Conservation (phyloP, 2,888 invertebrate genomes). For the Rotaria sp. region DNA sequence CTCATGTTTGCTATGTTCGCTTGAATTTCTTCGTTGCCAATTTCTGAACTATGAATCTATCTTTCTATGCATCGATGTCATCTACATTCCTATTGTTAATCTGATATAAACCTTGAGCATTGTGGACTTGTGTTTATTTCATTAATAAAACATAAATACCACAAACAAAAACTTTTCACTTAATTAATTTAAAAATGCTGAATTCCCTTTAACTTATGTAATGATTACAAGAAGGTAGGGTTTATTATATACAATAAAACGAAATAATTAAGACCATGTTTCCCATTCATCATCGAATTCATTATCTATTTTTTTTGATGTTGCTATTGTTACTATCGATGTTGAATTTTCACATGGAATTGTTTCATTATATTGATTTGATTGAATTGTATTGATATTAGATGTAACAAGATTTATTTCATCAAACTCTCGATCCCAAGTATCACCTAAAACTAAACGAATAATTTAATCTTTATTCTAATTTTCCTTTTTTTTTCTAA, state of each 20-base stretch:
- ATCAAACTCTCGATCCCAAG: not conserved
- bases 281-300: not conserved
- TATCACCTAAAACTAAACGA: not conserved
- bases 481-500: not conserved
- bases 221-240: too few species aligned
- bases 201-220: not conserved
- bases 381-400: not conserved
- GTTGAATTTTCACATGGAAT: not conserved
- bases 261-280: not conserved
- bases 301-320: not conserved
- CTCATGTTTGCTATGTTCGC: too few species aligned
- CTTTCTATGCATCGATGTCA: too few species aligned
- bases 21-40: too few species aligned
- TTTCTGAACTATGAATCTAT: too few species aligned
- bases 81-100: too few species aligned
- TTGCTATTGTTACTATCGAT: not conserved
- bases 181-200: not conserved
- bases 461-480: not conserved
- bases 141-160: too few species aligned
- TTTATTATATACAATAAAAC: not conserved
- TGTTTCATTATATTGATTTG: not conserved
- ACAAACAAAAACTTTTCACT: not conserved
- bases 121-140: too few species aligned
- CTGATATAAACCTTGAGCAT: too few species aligned
- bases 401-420: not conserved